These are phyloP conservation scores for Norana najaformis DNA, from an alignment of 2,888 invertebrate species.

Conservation along the genomic window DNA sequence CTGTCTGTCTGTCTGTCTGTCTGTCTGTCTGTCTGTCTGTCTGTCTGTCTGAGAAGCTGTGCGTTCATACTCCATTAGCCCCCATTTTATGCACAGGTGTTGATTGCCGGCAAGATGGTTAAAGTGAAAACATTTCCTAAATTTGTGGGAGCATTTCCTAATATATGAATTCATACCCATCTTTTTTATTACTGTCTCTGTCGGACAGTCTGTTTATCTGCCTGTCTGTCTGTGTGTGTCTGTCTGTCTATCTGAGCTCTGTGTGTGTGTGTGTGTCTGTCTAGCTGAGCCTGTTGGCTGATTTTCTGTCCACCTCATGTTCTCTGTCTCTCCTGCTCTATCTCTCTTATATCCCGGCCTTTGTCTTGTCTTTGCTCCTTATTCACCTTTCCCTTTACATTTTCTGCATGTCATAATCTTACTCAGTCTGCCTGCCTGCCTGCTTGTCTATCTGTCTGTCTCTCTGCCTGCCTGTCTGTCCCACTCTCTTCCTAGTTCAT, in stretches of 20 bases:
- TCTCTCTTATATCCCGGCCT: background rate
- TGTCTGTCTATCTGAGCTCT: background rate
- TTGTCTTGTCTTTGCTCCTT: background rate
- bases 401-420: too few relatives aligned
- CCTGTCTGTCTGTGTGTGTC: background rate
- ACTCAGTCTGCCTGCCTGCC: too few relatives aligned
- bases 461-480: too few relatives aligned
- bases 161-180: background rate
- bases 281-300: too few relatives aligned
- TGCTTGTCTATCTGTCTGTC: too few relatives aligned
- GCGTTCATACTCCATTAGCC: background rate
- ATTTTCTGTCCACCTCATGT: background rate
- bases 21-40: background rate
- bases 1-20: background rate
- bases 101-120: too few relatives aligned
- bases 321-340: background rate
- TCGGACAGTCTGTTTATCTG: background rate
- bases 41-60: background rate
- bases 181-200: background rate
- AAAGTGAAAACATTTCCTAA: background rate
- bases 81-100: too few relatives aligned
- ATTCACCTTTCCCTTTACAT: background rate
- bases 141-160: background rate
- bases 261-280: background rate
- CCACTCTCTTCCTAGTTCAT: too few relatives aligned